phyloP scores from a whole-genome alignment of 1,140 invertebrate species.

The Brachionus manjavacas region DNA sequence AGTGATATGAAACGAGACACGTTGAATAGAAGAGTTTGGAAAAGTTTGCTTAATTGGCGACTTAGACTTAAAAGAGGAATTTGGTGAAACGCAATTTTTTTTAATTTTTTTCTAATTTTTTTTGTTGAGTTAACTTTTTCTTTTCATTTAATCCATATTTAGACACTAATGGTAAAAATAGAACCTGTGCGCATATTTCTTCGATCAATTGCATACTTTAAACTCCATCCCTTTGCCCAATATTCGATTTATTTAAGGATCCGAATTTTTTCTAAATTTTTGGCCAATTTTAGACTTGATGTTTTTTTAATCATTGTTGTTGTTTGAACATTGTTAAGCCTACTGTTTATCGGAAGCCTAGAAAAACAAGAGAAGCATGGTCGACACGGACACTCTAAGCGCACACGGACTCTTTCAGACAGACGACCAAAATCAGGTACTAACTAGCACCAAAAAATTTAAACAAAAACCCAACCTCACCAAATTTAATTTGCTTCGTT shows the following conservation, averaged over 20 bases:
- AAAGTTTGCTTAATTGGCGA: not conserved
- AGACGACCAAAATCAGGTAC: not conserved
- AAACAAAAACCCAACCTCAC: not conserved
- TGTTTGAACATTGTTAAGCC: not conserved
- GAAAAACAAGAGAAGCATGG: not conserved
- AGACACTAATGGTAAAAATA: not conserved
- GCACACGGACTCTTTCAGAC: not conserved
- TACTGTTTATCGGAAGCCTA: not conserved
- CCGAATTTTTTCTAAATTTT: not conserved
- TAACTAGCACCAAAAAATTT: not conserved
- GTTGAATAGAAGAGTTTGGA: not conserved
- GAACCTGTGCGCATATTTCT: not conserved
- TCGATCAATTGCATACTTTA: not conserved
- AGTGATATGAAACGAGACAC: constrained; percentile 1
- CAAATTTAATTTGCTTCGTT: not conserved
- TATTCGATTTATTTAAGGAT: not conserved
- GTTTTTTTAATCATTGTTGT: not conserved
- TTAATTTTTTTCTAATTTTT: too few relatives aligned
- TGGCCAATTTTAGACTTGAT: not conserved
- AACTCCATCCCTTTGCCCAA: not conserved
- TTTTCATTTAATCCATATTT: not conserved
- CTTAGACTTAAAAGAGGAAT: not conserved
- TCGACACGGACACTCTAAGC: not conserved
- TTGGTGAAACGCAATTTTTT: not conserved
- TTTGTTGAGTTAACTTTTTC: not conserved